Evolutionary conservation across 2,113 vertebrate species (phyloP), one percentile per base, ranked within the genome.

Genomic region (Apistogramma diplotaenia): DNA sequence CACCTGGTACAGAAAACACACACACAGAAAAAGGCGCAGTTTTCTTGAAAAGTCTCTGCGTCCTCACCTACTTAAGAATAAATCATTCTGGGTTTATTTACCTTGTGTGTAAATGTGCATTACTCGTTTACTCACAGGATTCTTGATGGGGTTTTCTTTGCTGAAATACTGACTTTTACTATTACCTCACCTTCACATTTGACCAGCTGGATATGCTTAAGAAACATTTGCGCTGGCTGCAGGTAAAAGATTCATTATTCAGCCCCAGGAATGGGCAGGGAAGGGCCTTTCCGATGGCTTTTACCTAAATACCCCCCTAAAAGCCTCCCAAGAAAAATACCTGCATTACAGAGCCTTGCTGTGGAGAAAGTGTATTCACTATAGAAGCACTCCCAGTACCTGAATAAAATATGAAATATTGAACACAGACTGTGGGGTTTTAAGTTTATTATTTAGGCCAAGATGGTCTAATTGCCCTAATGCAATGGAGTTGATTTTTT

Each of bases 361-460:
- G 84, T 58, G 78, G 72, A 84, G 79, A 81, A 84, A 90, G 89
- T 88, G 91, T 88, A 79, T 84, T 92, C 83, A 84, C 86, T 92
- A 88, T 85, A 89, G 93, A 89, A 93, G 94, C 92, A 95, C 94
- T 95, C 93, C 83, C 87, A 89, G 86, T 87, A 87, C 87, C 94
- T 95, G 92, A 94, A 95, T 95, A 94, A 95, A 94, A 94, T 77
- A 95, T 95, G 92, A 95, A 93, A 93, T 94, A 94, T 94, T 93
- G 82, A 93, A 94, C 91, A 92, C 67, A 86, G 90, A 88, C 92
- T 88, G 91, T 91, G 89, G 81, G 83, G 84, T 95, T 95, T 89
- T 76, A 92, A 90, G 88, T 95, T 95, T 95, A 95, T 95, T 95
- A 95, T 94, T 94, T 94, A 95, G 92, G 87, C 90, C 92, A 90